Base-by-base conservation (phyloP, 2,797 vertebrate species). In the Trematomus bernacchii region DNA sequence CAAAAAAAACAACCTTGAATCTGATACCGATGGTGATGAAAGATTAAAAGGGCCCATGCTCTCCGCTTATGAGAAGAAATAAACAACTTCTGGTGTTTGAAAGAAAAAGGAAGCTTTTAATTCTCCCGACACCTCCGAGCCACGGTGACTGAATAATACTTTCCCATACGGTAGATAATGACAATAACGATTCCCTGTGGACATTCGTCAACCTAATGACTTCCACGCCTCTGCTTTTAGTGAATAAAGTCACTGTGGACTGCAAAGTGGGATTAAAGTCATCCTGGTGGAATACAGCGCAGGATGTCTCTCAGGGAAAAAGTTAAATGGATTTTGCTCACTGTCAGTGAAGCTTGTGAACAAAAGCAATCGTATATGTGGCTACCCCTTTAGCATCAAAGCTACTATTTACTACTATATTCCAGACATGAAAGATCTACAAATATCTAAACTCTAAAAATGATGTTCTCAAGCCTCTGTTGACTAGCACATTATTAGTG, bases 211-310 rank as follows among this genome's bases (percentile, higher is more conserved):
- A 80, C 71, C 80, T 87, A 88, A 91, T 90, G 84, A 87, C 79
- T 87, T 83, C 76, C 71, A 33, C 73, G 57, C 74, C 10, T 4
- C 66, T 76, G 82, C 86, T 90, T 91, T 91, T 77, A 90, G 78
- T 30, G 7, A 42, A 66, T 46, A 19, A 77, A 84, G 82, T 83
- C 88, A 68, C 84, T 27, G 71, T 50, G 75, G 88, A 86, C 87
- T 40, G 21, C 53, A 89, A 79, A 92, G 86, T 71, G 19, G 88
- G 90, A 92, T 94, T 93, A 91, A 33, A 61, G 66, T 79, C 69
- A 53, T 85, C 77, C 89, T 79, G 75, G 79, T 73, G 80, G 88
- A 84, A 73, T 78, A 83, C 23, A 30, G 44, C 2, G 3, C 75
- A 60, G 79, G 79, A 77, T 82, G 74, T 85, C 76, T 83, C 68